These are phyloP conservation scores for Cepaea hortensis DNA, from an alignment of 2,888 invertebrate genomes.

Conservation along the genomic window DNA sequence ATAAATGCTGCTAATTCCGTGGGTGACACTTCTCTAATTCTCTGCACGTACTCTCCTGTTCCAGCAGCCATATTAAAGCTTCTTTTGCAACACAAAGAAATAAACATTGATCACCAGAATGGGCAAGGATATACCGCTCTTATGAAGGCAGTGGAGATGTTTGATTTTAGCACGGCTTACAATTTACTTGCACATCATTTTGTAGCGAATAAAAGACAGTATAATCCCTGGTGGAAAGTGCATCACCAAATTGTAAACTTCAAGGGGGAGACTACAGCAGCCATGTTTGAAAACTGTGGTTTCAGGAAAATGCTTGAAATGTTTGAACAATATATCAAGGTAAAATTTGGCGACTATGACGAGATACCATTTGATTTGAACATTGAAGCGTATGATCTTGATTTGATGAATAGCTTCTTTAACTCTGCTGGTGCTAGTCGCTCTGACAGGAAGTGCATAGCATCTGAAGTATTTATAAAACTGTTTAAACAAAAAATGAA, in stretches of 20 bases:
- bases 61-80: background rate
- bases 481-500: no score
- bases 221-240: background rate
- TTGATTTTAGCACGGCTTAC: background rate
- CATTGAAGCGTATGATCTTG: background rate
- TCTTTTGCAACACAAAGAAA: background rate
- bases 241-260: no score
- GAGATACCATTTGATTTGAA: background rate
- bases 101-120: background rate
- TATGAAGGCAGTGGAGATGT: background rate
- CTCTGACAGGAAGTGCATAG: no score
- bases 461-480: background rate
- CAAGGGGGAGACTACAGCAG: no score
- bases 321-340: no score
- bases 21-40: conserved; percentile 5
- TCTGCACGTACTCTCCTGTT: background rate
- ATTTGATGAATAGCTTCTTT: background rate
- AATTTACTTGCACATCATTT: background rate
- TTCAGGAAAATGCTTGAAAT: no score
- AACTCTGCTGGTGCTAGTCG: background rate
- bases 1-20: background rate
- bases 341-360: no score
- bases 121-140: background rate
- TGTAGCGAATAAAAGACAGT: background rate
- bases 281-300: background rate